These are phyloP conservation scores for Horisme vitalbata DNA, from an alignment of 2,888 invertebrate genomes.

Conservation along the genomic window DNA sequence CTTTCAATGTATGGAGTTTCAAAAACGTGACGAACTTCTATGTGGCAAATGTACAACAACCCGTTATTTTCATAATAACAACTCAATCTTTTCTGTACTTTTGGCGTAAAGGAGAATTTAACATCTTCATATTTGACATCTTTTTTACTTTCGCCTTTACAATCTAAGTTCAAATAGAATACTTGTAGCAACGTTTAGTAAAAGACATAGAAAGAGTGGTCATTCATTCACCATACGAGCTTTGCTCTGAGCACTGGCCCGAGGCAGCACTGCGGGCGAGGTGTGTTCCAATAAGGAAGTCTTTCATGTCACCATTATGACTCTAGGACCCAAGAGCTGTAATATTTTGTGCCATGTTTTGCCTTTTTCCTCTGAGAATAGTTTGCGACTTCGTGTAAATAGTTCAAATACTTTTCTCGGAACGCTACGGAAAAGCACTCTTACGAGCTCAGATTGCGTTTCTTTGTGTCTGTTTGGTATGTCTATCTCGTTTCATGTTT, in stretches of 20 bases:
- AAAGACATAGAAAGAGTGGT: slow-evolving; percentile 16
- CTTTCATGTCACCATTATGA: slow-evolving; percentile 43
- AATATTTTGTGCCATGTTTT: slow-evolving; percentile 35
- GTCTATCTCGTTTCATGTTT: slow-evolving; percentile 20
- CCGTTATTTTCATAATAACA: too few species aligned
- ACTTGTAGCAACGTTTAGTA: neutral
- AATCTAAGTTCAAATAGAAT: too few species aligned
- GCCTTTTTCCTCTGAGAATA: slow-evolving; percentile 31
- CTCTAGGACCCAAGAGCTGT: slow-evolving; percentile 30
- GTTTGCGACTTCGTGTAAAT: slow-evolving; percentile 25
- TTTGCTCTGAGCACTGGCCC: slow-evolving; percentile 40
- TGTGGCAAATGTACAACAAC: too few species aligned
- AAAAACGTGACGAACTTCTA: too few species aligned
- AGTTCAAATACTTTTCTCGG: slow-evolving; percentile 25
- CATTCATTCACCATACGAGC: slow-evolving; percentile 33
- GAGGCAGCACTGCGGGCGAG: slow-evolving; percentile 36
- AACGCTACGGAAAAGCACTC: slow-evolving; percentile 16
- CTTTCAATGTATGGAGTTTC: too few species aligned
- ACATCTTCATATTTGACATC: too few species aligned
- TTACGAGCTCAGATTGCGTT: slow-evolving; percentile 28
- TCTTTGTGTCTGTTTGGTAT: slow-evolving; percentile 27
- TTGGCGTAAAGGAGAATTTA: too few species aligned
- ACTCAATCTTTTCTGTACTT: too few species aligned
- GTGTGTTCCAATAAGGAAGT: slow-evolving; percentile 34
- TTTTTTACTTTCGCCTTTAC: too few species aligned